phyloP scores from a whole-genome alignment of 2,797 vertebrate species.

The Myripristis murdjan region DNA sequence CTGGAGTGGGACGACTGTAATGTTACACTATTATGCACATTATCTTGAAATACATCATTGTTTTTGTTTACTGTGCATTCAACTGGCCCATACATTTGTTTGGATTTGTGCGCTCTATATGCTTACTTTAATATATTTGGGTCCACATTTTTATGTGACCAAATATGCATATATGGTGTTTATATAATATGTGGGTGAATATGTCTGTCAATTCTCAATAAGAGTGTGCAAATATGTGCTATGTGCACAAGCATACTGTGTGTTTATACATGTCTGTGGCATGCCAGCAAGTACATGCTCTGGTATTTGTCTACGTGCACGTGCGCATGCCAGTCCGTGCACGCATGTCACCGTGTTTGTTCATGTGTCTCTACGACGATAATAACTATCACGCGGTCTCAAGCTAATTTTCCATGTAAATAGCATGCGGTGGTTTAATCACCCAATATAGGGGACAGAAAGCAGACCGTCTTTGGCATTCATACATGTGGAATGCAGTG shows the following conservation, averaged over 20 bases:
- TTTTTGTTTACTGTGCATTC: conserved; percentile 1
- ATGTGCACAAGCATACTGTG: conserved; percentile 46
- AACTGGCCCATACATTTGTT: conserved; percentile 9
- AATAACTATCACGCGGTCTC: conserved; percentile 91
- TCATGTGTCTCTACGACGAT: conserved; percentile 82
- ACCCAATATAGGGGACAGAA: conserved; percentile 84
- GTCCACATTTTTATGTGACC: conserved; percentile 13
- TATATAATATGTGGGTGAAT: conserved; percentile 50
- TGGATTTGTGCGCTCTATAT: conserved; percentile 22
- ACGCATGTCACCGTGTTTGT: conserved; percentile 76
- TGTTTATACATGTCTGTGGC: conserved; percentile 55
- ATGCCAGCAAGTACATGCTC: conserved; percentile 64
- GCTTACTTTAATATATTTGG: conserved; percentile 21
- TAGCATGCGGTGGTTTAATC: conserved; percentile 95
- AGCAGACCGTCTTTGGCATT: conserved; percentile 82
- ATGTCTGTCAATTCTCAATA: conserved; percentile 65
- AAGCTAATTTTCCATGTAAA: conserved; percentile 98
- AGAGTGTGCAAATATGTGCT: conserved; percentile 71
- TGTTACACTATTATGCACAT: conserved; percentile 21
- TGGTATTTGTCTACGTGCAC: conserved; percentile 64
- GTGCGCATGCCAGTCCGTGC: conserved; percentile 38
- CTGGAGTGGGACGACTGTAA: conserved; percentile 1
- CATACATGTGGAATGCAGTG: conserved; percentile 66
- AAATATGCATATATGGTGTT: conserved; percentile 57
- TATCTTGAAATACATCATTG: not conserved